Percentiles rank a stretch among this genome's conserved stretches.
Conservation (phyloP, 2,888 invertebrate genomes). For the Agrotis exclamationis region DNA sequence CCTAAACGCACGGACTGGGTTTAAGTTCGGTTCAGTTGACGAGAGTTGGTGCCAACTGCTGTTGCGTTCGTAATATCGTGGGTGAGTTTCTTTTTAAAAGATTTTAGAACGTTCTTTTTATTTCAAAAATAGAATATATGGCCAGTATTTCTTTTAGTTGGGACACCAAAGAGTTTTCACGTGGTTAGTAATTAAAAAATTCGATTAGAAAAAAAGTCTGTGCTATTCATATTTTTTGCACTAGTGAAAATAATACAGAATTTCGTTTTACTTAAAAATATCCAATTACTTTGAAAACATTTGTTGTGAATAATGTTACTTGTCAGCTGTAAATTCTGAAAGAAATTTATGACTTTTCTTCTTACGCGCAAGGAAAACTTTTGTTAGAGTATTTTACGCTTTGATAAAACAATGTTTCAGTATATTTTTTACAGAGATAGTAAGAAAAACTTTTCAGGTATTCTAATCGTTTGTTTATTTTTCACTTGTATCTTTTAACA, state of each 20-base stretch:
- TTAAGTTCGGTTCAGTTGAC: slow-evolving; percentile 59
- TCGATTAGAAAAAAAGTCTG: slow-evolving; percentile 4
- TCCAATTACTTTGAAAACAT: slow-evolving; percentile 34
- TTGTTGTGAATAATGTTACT: slow-evolving; percentile 33
- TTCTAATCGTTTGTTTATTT: not conserved
- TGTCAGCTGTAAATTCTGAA: slow-evolving; percentile 42
- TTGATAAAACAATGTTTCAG: not conserved
- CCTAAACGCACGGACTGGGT: slow-evolving; percentile 73
- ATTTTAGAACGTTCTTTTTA: slow-evolving; percentile 3
- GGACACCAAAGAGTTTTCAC: not conserved
- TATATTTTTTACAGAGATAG: not conserved
- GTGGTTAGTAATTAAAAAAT: not conserved
- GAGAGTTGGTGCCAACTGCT: slow-evolving; percentile 67
- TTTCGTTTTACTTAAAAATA: slow-evolving; percentile 2
- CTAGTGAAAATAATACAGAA: not conserved
- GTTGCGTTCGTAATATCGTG: slow-evolving; percentile 66
- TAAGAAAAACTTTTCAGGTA: slow-evolving; percentile 10
- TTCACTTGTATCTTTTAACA: too few relatives aligned
- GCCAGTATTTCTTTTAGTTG: not conserved
- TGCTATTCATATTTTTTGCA: not conserved
- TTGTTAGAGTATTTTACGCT: slow-evolving; percentile 15
- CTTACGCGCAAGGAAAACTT: slow-evolving; percentile 21
- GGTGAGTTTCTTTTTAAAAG: slow-evolving; percentile 60
- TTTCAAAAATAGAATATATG: not conserved
- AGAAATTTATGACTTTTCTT: slow-evolving; percentile 36